Percentiles rank a stretch among this genome's conserved stretches.
phyloP scores from a whole-genome alignment of 2,113 vertebrate species.

The Aplodontia rufa region DNA sequence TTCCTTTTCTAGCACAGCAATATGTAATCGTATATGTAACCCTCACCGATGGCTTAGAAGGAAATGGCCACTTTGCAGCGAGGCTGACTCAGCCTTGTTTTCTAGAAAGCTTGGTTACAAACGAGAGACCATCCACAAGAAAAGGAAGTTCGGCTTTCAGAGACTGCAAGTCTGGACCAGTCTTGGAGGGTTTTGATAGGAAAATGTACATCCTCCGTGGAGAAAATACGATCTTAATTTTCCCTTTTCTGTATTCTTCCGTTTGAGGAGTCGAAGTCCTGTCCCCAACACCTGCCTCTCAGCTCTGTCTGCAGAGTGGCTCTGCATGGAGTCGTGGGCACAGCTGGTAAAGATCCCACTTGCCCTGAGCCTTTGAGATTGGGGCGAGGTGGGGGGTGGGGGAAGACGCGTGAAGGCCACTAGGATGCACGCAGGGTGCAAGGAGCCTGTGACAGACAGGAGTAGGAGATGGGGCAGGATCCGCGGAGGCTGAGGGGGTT shows the following conservation, averaged over 20 bases:
- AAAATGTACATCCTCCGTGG: background rate
- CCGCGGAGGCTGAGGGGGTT: too few species aligned
- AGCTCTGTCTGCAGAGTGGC: background rate
- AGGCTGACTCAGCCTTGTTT: constrained; percentile 35
- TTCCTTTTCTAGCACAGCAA: background rate
- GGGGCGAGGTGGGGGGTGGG: too few species aligned
- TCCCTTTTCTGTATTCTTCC: background rate
- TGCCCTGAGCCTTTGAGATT: too few species aligned
- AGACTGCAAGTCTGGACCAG: background rate
- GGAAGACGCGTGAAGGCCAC: background rate
- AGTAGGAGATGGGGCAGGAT: background rate
- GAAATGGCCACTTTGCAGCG: background rate
- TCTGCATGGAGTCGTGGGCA: background rate
- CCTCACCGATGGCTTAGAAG: constrained; percentile 15
- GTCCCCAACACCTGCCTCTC: background rate
- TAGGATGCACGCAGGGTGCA: background rate
- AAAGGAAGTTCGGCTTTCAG: constrained; percentile 39
- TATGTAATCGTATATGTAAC: background rate
- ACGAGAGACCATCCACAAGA: background rate
- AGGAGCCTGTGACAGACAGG: background rate
- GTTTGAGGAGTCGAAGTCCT: background rate
- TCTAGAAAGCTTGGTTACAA: constrained; percentile 22
- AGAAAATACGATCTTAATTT: background rate
- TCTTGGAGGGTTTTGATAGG: background rate
- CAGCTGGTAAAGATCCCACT: background rate